Conservation (phyloP, 2,797 vertebrate genomes). For the Brotula barbata region DNA sequence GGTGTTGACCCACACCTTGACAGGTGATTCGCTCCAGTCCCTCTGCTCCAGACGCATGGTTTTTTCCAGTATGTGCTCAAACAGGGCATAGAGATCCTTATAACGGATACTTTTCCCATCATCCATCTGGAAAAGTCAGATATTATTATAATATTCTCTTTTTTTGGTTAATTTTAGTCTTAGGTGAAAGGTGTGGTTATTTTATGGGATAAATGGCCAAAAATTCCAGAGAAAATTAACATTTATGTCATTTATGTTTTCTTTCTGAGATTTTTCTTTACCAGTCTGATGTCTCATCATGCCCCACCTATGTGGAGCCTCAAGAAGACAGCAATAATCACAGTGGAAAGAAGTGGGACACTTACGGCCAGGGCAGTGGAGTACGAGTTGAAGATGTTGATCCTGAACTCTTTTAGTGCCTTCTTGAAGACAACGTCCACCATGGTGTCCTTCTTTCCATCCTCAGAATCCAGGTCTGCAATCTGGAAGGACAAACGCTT, state of each 20-base stretch:
- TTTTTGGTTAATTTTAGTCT: background rate
- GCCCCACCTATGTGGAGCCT: too few species aligned
- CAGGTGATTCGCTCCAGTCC: slow-evolving; percentile 93
- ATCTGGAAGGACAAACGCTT: slow-evolving; percentile 76
- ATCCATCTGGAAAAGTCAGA: slow-evolving; percentile 81
- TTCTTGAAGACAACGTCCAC: slow-evolving; percentile 98
- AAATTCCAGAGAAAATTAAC: background rate
- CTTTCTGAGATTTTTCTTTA: too few species aligned
- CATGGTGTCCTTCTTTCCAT: slow-evolving; percentile 92
- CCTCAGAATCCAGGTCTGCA: slow-evolving; percentile 90
- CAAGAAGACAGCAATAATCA: background rate
- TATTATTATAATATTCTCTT: background rate
- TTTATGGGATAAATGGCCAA: background rate
- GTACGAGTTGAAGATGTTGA: slow-evolving; percentile 97
- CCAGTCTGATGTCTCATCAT: too few species aligned
- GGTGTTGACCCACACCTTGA: slow-evolving; percentile 97
- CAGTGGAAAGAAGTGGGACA: slow-evolving; percentile 17
- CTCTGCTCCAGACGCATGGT: slow-evolving; percentile 92
- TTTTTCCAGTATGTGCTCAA: slow-evolving; percentile 97
- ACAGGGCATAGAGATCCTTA: slow-evolving; percentile 92
- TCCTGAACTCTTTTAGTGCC: slow-evolving; percentile 93
- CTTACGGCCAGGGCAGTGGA: slow-evolving; percentile 92
- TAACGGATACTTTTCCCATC: slow-evolving; percentile 94
- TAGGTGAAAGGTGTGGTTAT: background rate
- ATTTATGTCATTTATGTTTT: too few species aligned